A percentile compares a stretch with the other conserved stretches of the same genome.
phyloP scores from a whole-genome alignment of 1,140 invertebrate species.

The Adelges cooleyi region DNA sequence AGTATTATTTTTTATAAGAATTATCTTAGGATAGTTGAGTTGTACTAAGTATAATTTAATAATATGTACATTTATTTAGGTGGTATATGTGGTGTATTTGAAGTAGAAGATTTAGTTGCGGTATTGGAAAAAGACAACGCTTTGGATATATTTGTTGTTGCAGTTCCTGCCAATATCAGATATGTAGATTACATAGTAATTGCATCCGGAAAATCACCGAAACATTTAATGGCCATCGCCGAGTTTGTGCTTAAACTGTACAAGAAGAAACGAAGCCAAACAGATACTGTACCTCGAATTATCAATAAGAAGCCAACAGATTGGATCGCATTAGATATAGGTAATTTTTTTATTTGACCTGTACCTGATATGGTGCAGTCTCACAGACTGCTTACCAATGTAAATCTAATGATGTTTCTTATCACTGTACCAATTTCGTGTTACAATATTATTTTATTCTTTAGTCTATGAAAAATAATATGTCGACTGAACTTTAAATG shows the following conservation, averaged over 20 bases:
- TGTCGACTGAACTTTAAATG: no score
- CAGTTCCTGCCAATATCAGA: slow-evolving; percentile 56
- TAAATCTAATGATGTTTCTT: no score
- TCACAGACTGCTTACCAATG: no score
- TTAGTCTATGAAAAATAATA: no score
- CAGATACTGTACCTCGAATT: slow-evolving; percentile 57
- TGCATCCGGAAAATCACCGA: slow-evolving; percentile 55
- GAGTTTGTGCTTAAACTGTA: slow-evolving; percentile 66
- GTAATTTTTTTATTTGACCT: slow-evolving; percentile 44
- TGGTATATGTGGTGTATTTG: slow-evolving; percentile 67
- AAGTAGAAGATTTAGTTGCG: slow-evolving; percentile 72
- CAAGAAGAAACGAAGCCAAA: slow-evolving; percentile 50
- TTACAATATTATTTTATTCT: no score
- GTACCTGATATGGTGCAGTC: no score
- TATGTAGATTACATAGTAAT: slow-evolving; percentile 77
- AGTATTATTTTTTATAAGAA: no score
- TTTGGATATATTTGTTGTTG: slow-evolving; percentile 66
- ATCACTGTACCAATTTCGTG: no score
- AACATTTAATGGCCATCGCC: slow-evolving; percentile 63
- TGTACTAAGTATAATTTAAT: no score
- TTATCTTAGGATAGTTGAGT: no score
- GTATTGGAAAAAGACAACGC: slow-evolving; percentile 65
- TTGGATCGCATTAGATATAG: slow-evolving; percentile 85
- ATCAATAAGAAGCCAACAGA: slow-evolving; percentile 62
- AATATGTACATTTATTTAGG: slow-evolving; percentile 44